Percentiles rank a stretch among this genome's conserved stretches.
These are phyloP conservation scores for Chondrilla cf. caribensis DNA, from an alignment of 37 sponge, comb jelly and placozoan genomes.

Conservation along the genomic window DNA sequence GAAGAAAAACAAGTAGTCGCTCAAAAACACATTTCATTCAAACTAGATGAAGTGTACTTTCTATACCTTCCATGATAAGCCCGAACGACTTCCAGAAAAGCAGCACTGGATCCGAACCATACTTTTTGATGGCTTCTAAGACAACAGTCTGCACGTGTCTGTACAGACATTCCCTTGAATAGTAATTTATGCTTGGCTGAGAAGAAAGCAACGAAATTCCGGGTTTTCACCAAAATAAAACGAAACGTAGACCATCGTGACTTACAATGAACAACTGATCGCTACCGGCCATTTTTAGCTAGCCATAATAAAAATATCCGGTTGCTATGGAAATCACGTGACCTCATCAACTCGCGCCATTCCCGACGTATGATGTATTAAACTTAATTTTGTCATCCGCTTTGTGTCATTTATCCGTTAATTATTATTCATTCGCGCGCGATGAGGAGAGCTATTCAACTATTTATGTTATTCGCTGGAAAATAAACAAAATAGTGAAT, in stretches of 20 bases:
- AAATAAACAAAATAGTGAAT: too few relatives aligned
- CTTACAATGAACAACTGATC: slow-evolving; percentile 15
- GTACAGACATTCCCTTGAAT: slow-evolving; percentile 78
- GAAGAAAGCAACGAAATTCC: not conserved
- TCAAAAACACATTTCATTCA: not conserved
- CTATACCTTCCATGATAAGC: slow-evolving; percentile 78
- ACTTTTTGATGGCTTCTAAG: slow-evolving; percentile 55
- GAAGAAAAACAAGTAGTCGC: not conserved
- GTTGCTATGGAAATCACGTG: too few relatives aligned
- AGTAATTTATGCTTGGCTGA: slow-evolving; percentile 75
- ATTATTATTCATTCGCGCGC: too few relatives aligned
- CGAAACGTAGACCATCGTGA: not conserved
- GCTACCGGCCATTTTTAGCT: slow-evolving; percentile 16
- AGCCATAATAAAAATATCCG: too few relatives aligned
- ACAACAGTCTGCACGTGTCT: slow-evolving; percentile 63
- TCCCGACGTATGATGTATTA: too few relatives aligned
- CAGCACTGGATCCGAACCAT: slow-evolving; percentile 77
- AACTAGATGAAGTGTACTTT: not conserved
- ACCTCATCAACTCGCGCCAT: too few relatives aligned
- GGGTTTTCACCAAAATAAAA: not conserved
- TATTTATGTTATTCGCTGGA: too few relatives aligned
- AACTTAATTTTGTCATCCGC: too few relatives aligned
- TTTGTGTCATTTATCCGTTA: too few relatives aligned
- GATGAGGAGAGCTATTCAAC: too few relatives aligned
- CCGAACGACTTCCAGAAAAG: slow-evolving; percentile 83